Base-by-base conservation (phyloP, 2,113 vertebrate species). In the Pangasianodon hypophthalmus region DNA sequence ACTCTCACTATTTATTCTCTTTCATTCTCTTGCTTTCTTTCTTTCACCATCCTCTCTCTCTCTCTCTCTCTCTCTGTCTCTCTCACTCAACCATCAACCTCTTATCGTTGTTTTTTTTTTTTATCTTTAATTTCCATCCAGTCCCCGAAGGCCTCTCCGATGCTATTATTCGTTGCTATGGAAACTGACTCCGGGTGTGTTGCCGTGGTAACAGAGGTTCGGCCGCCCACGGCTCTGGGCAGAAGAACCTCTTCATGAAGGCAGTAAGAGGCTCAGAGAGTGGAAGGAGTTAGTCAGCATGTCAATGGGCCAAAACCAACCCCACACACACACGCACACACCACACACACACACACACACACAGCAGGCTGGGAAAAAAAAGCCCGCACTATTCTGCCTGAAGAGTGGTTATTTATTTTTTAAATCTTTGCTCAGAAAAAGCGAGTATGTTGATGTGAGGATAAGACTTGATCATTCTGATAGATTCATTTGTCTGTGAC, bases 251-350 rank as follows among this genome's bases (percentile, higher is more conserved):
- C 85, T 92, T 79, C 84, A 87, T 83, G 71, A 48, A 90, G 87
- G 85, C 88, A 54, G n/a, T 86, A 86, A 85, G 79, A 82, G 86
- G 88, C 86, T 83, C 69, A 52, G 86, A 84, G 46, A 88, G 89
- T 88, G 87, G 92, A 91, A 92, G 88, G 90, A 85, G 90, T 92
- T 92, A 91, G 90, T 92, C 92, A 92, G 92, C 90, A 88, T 80
- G 89, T 83, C 62, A 87, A 26, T 71, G 32, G 80, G 84, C 91
- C 87, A 88, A 92, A 87, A 71, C 88, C 73, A 86, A 58, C 79
- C 81, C 26, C 21, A 73, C 50, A 50, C 54, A 48, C 83, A 64
- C 85, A 73, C 85, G 54, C 85, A 86, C 85, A 86, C 64, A 73
- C 84, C 46, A 82, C 24, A 54, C 79, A 73, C 37, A 32, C 32